Percentiles rank a stretch among this genome's conserved stretches.
phyloP scores from a whole-genome alignment of 1,140 invertebrate species.

The Spodoptera litura region DNA sequence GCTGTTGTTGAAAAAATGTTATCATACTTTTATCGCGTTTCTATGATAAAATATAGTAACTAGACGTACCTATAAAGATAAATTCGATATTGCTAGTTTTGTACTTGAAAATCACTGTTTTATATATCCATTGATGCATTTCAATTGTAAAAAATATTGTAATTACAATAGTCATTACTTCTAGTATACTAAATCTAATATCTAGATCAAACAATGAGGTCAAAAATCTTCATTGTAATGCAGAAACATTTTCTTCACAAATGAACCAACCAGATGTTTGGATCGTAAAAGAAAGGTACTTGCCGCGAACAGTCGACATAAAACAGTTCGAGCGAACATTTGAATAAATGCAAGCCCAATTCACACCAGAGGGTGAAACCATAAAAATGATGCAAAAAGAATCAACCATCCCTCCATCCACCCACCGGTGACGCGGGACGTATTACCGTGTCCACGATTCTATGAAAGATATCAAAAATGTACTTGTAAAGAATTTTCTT shows the following conservation, averaged over 20 bases:
- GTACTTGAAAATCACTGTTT: neutral
- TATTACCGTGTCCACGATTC: neutral
- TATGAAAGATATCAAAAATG: neutral
- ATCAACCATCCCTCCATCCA: constrained; percentile 1
- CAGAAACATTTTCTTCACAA: constrained; percentile 16
- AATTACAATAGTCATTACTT: neutral
- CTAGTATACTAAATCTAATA: no score
- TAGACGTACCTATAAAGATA: constrained; percentile 9
- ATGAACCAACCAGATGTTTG: constrained; percentile 16
- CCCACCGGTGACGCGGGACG: constrained; percentile 9
- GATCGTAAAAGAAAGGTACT: constrained; percentile 26
- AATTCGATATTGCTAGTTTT: neutral
- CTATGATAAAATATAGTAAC: constrained; percentile 37
- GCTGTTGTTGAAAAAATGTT: constrained; percentile 23
- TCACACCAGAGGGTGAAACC: constrained; percentile 55
- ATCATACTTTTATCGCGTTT: constrained; percentile 19
- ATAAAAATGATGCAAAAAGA: constrained; percentile 58
- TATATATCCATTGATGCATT: constrained; percentile 1
- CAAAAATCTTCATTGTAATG: constrained; percentile 2
- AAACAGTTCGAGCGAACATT: constrained; percentile 45
- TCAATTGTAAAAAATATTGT: neutral
- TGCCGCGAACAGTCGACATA: constrained; percentile 21
- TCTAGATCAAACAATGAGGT: neutral
- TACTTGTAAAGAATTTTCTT: no score
- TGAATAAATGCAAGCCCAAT: constrained; percentile 57